These are phyloP conservation scores for Megalurothrips usitatus DNA, from an alignment of 2,888 invertebrate species.

Conservation along the genomic window DNA sequence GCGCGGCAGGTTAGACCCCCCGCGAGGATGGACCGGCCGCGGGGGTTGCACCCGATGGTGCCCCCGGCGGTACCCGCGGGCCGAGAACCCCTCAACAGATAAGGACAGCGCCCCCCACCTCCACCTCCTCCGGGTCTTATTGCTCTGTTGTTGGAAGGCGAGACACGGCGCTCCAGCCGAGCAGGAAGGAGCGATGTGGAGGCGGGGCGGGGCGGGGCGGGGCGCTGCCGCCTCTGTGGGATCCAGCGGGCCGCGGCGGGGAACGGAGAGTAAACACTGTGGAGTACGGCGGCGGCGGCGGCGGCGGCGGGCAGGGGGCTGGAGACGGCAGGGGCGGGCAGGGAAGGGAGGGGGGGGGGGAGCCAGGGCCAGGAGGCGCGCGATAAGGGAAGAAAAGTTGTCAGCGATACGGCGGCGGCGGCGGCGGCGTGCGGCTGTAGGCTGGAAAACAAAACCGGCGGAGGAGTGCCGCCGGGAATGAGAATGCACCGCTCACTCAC, in stretches of 20 bases:
- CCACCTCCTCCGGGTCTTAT: no score
- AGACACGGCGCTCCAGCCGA: no score
- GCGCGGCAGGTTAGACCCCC: no score
- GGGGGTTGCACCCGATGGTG: no score
- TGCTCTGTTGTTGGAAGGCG: no score
- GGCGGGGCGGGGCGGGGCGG: neutral
- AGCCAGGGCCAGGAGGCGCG: neutral
- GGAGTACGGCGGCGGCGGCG: neutral
- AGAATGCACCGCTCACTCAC: neutral
- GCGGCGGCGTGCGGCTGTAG: neutral
- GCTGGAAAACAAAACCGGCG: neutral
- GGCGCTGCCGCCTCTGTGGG: neutral
- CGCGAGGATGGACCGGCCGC: no score
- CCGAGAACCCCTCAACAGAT: no score
- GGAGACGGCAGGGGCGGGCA: neutral
- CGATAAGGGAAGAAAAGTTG: constrained; percentile 12
- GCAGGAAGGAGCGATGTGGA: neutral
- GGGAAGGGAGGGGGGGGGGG: neutral
- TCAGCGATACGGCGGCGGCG: neutral
- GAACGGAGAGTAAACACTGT: no score
- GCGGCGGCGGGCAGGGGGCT: neutral
- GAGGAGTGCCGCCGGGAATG: neutral
- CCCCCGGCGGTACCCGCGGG: no score
- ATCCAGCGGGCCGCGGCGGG: no score
- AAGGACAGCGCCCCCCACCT: no score